phyloP scores from a whole-genome alignment of 2,797 vertebrate genomes.

The Hozukius guyotensis region DNA sequence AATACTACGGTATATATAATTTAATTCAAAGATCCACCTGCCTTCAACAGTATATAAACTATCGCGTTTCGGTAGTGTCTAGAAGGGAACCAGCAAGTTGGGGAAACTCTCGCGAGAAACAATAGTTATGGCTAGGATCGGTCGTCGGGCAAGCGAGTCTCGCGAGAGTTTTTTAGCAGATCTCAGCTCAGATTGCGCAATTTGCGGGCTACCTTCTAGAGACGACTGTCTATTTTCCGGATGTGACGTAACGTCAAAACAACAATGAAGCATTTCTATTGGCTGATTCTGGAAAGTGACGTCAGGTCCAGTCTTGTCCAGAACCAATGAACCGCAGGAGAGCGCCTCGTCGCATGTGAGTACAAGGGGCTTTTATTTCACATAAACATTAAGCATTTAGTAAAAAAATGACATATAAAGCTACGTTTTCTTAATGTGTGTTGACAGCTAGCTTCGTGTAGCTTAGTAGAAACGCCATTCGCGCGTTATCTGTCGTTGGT shows the following conservation, averaged over 20 bases:
- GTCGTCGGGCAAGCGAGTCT: too few relatives aligned
- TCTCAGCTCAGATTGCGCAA: too few relatives aligned
- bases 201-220: neutral
- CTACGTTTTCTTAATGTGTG: fast-evolving
- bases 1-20: too few relatives aligned
- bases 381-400: neutral
- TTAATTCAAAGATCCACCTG: neutral
- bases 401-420: fast-evolving
- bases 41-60: neutral
- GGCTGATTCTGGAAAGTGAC: slow-evolving; percentile 17
- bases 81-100: too few relatives aligned
- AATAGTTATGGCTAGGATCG: too few relatives aligned
- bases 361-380: neutral
- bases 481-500: neutral
- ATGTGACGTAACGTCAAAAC: slow-evolving; percentile 40
- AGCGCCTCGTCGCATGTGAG: slow-evolving; percentile 64
- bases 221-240: slow-evolving; percentile 11
- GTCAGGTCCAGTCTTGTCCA: neutral
- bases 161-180: too few relatives aligned
- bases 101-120: too few relatives aligned
- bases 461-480: too few relatives aligned
- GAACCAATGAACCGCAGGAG: slow-evolving; percentile 64
- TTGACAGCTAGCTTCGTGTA: fast-evolving
- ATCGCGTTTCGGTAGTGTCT: too few relatives aligned
- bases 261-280: slow-evolving; percentile 6